Evolutionary conservation across 2,888 invertebrate genomes (phyloP).

Genomic region (Ashinkailepas kermadecensis): DNA sequence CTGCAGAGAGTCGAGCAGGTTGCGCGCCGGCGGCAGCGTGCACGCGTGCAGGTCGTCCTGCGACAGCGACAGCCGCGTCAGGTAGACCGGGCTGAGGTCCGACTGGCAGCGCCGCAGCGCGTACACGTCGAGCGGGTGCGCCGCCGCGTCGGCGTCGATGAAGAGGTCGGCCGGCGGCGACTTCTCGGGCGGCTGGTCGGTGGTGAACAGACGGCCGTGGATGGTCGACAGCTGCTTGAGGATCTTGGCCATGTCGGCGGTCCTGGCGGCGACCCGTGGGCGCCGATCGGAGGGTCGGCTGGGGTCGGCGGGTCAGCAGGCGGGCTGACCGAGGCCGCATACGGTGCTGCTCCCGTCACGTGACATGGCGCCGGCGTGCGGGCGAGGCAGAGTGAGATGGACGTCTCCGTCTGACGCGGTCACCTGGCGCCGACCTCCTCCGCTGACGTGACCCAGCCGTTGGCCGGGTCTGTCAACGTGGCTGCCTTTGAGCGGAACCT

Average conservation of each 20-base stretch:
- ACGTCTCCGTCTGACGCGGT: neutral
- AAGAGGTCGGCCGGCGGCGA: neutral
- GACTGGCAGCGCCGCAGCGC: constrained; percentile 11
- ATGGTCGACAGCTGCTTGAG: neutral
- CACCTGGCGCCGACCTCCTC: neutral
- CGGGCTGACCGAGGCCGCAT: neutral
- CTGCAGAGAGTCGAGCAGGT: neutral
- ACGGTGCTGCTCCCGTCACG: neutral
- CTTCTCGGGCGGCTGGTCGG: constrained; percentile 4
- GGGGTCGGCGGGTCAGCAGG: neutral
- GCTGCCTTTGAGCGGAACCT: neutral
- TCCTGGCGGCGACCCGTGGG: neutral
- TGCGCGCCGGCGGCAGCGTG: constrained; percentile 5
- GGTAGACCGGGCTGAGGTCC: neutral
- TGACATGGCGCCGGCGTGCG: no score
- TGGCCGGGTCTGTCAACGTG: no score
- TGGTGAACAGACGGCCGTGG: neutral
- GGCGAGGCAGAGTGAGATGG: no score
- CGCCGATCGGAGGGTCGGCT: no score
- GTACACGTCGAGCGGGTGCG: neutral
- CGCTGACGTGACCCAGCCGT: neutral
- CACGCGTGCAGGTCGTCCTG: neutral
- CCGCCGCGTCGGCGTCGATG: constrained; percentile 6
- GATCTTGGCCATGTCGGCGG: neutral
- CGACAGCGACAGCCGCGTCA: constrained; percentile 10